phyloP scores from a whole-genome alignment of 2,113 vertebrate species.

The Podarcis raffonei region DNA sequence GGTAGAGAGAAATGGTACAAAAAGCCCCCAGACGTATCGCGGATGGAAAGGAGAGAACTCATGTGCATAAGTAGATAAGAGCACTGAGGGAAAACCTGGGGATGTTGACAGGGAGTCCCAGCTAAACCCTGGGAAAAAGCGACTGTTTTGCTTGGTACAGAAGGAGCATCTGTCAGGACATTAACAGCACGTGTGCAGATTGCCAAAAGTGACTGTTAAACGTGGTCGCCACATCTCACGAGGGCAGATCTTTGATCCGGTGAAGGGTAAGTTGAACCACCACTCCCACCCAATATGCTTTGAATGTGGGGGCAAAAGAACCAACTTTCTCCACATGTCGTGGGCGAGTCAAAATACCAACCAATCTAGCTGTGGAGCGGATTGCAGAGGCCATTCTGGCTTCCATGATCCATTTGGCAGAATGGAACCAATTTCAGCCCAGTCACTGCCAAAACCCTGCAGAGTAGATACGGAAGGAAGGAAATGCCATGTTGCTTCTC shows the following conservation, averaged over 20 bases:
- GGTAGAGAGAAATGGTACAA: constrained; percentile 27
- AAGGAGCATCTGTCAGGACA: not conserved
- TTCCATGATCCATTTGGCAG: not conserved
- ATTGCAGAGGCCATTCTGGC: not conserved
- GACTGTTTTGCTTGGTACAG: not conserved
- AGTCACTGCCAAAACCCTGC: not conserved
- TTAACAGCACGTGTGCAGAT: no score
- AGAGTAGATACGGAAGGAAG: not conserved
- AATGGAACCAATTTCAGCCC: not conserved
- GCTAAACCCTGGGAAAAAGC: not conserved
- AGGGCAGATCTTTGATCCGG: not conserved
- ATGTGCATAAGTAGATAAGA: not conserved
- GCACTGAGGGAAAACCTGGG: not conserved
- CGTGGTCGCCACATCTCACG: not conserved
- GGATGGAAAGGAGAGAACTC: constrained; percentile 17
- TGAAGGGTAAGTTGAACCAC: no score
- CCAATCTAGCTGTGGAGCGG: not conserved
- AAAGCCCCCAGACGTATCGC: not conserved
- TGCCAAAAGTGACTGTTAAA: not conserved
- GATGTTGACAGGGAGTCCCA: not conserved
- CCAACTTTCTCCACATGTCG: not conserved
- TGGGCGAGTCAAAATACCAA: not conserved
- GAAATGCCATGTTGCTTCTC: no score
- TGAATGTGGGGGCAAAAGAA: not conserved
- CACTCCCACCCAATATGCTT: not conserved